Evolutionary conservation across 2,888 invertebrate species (phyloP), one percentile per base, ranked within the genome.

Genomic region (Ecliptopera silaceata): DNA sequence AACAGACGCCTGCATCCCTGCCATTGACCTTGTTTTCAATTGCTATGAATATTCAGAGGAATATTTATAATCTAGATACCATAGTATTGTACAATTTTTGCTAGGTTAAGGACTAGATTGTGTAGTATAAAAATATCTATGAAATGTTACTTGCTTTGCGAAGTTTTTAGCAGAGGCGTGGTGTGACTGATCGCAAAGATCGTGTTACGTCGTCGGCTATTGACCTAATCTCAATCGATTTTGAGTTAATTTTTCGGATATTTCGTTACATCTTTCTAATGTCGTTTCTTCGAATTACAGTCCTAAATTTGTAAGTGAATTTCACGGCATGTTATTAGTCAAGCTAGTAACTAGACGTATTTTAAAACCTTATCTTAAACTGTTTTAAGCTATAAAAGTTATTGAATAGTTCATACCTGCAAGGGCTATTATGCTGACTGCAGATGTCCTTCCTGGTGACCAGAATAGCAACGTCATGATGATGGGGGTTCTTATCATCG

Each of bases 401-500:
- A 6, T 26, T 13, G 1, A 26, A 17, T 15, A 63, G 63, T 72
- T 69, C 89, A 64, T 89, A 92, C 92, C 92, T 92, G 84, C 92
- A 92, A 86, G 91, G 90, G 54, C 84, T 78, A 76, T 91, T 91
- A 74, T 91, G 87, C 66, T 83, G 92, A 56, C 94, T 93, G 82
- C 95, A 95, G 70, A 95, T 95, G 79, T 95, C 95, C 79, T 93
- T 93, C 73, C 95, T 94, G 18, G 97, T 97, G 63, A 97, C 94
- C 43, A 97, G 92, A 65, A 97, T 94, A 38, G 97, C 97, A 4
- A 97, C 97, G 77, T 97, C 97, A 80, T 97, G 97, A 76, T 97
- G 97, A 75, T 96, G 95, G 1, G 97, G 97, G 84, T 97, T 95
- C 11, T 93, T 88, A 74, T 97, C 97, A 69, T 95, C 93, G 17